Conservation (phyloP, 2,797 vertebrate genomes). For the Phylloscopus collybita region DNA sequence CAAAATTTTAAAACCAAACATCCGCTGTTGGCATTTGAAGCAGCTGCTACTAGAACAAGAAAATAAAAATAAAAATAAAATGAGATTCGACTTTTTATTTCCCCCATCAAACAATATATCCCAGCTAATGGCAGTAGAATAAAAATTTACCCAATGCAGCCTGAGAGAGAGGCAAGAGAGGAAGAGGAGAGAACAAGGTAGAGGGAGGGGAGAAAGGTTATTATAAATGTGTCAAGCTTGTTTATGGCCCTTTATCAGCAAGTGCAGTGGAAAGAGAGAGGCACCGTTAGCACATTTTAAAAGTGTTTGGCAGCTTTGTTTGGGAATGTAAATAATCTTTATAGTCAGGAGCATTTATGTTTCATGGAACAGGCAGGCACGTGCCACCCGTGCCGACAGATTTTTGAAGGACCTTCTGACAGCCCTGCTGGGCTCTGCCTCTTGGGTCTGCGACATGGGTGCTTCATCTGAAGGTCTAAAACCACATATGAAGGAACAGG, state of each 20-base stretch:
- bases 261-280: constrained; percentile 56
- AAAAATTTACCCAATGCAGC: constrained; percentile 69
- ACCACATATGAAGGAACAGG: background rate
- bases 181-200: constrained; percentile 63
- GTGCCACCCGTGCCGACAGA: background rate
- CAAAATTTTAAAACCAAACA: constrained; percentile 42
- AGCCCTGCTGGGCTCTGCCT: background rate
- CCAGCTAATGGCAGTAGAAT: constrained; percentile 76
- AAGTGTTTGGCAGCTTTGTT: constrained; percentile 72
- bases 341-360: constrained; percentile 70
- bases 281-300: constrained; percentile 37
- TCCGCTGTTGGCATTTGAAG: constrained; percentile 33
- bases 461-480: background rate
- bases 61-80: constrained; percentile 71
- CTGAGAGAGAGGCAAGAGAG: constrained; percentile 30
- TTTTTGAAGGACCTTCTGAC: constrained; percentile 44
- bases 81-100: constrained; percentile 69
- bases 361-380: constrained; percentile 24
- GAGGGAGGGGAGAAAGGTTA: constrained; percentile 72
- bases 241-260: constrained; percentile 78
- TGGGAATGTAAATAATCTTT: constrained; percentile 80
- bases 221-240: constrained; percentile 78
- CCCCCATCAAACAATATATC: constrained; percentile 74
- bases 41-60: constrained; percentile 25
- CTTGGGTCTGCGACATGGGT: background rate